A percentile compares a stretch with the other conserved stretches of the same genome.
These are phyloP conservation scores for Seriola quinqueradiata DNA, from an alignment of 2,113 vertebrate genomes.

Conservation along the genomic window DNA sequence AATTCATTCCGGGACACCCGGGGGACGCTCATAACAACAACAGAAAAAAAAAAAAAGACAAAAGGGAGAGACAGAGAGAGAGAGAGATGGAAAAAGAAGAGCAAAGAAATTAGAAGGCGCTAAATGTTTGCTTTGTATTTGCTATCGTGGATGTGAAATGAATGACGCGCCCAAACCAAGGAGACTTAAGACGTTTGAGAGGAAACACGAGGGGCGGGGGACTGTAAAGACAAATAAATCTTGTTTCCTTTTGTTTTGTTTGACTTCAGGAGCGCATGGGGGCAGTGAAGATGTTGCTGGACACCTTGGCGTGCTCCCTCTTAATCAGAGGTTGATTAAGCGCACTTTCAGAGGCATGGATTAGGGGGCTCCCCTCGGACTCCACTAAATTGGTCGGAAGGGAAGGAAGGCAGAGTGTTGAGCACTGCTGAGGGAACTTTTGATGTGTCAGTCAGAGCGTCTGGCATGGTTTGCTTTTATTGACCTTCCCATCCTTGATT, in stretches of 20 bases:
- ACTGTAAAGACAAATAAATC: conserved; percentile 44
- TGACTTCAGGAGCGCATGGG: conserved; percentile 30
- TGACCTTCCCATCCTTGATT: conserved; percentile 67
- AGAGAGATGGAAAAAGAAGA: conserved; percentile 1
- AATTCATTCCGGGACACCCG: conserved; percentile 76
- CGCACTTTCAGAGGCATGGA: conserved; percentile 68
- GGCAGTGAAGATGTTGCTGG: conserved; percentile 49
- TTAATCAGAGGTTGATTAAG: conserved; percentile 77
- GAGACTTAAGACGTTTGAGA: conserved; percentile 37
- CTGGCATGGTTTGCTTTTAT: conserved; percentile 69
- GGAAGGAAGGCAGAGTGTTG: conserved; percentile 54
- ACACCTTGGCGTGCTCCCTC: conserved; percentile 65
- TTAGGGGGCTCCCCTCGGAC: conserved; percentile 77
- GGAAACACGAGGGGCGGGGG: not conserved
- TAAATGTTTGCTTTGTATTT: conserved; percentile 67
- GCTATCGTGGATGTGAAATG: conserved; percentile 50
- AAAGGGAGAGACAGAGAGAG: not conserved
- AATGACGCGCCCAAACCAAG: conserved; percentile 36
- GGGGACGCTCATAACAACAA: conserved; percentile 76
- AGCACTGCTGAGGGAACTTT: conserved; percentile 58
- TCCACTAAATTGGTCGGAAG: conserved; percentile 73
- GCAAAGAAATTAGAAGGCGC: conserved; percentile 53
- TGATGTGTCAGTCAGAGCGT: conserved; percentile 63
- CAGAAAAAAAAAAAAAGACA: conserved; percentile 41
- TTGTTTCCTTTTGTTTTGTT: conserved; percentile 39